Conservation (phyloP, 2,113 vertebrate genomes). For the Asarcornis scutulata region DNA sequence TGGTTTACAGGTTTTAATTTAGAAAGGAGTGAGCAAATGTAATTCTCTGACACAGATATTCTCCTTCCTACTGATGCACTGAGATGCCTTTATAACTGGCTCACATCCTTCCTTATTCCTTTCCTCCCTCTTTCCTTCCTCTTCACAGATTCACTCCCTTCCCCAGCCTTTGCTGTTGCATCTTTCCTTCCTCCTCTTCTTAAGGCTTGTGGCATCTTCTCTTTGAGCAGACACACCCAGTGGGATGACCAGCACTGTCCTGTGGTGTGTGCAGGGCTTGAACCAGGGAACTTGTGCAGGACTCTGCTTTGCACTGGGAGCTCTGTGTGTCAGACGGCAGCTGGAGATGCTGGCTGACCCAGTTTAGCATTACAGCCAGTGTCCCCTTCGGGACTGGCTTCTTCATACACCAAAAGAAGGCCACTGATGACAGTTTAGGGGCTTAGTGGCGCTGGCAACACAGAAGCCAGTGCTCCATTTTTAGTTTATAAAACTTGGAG, state of each 20-base stretch:
- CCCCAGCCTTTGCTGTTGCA: neutral
- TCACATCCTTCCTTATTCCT: neutral
- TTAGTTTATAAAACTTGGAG: neutral
- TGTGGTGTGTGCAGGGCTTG: neutral
- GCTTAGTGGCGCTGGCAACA: neutral
- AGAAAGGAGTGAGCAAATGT: neutral
- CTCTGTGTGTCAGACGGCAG: rapidly evolving
- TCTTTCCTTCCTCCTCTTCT: neutral
- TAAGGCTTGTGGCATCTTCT: neutral
- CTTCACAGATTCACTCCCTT: neutral
- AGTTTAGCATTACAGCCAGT: rapidly evolving
- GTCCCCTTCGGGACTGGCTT: neutral
- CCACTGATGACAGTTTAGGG: neutral
- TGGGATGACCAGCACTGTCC: neutral
- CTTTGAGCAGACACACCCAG: neutral
- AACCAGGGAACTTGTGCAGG: neutral
- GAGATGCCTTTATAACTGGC: neutral
- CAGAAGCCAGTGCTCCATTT: neutral
- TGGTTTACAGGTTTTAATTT: conserved; percentile 34
- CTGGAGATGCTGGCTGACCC: rapidly evolving
- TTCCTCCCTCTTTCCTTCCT: neutral
- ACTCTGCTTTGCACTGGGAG: neutral
- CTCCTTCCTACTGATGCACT: neutral
- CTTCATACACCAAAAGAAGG: neutral
- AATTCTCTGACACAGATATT: neutral